A percentile compares a stretch with the other conserved stretches of the same genome.
Evolutionary conservation across 2,797 vertebrate genomes (phyloP).

Genomic region (Xiphophorus birchmanni): DNA sequence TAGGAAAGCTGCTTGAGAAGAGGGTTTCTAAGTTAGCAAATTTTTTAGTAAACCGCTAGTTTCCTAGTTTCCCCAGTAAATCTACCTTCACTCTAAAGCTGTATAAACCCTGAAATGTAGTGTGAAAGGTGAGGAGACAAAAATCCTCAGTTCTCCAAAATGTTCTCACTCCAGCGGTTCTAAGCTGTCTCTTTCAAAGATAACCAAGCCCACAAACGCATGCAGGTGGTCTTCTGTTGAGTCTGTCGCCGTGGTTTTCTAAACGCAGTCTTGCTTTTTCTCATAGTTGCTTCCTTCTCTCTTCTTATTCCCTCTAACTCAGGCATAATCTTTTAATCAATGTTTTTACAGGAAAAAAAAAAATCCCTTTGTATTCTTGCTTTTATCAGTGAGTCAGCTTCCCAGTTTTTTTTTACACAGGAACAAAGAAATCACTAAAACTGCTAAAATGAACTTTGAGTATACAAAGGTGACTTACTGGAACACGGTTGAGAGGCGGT

Average conservation of each 20-base stretch:
- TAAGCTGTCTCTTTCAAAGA: not conserved
- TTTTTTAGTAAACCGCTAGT: not conserved
- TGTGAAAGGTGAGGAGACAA: not conserved
- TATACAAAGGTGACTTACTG: not conserved
- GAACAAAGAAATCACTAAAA: conserved; percentile 23
- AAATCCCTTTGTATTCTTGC: conserved; percentile 13
- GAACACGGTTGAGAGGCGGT: not conserved
- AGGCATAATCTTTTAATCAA: conserved; percentile 44
- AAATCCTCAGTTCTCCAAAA: not conserved
- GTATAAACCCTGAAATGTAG: not conserved
- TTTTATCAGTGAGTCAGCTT: conserved; percentile 25
- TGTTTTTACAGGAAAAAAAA: conserved; percentile 20
- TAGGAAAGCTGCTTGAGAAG: not conserved
- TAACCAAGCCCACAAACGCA: not conserved
- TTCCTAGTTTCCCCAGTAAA: not conserved
- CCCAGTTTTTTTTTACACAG: not conserved
- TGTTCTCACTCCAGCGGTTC: not conserved
- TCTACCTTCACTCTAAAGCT: not conserved
- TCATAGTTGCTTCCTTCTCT: conserved; percentile 19
- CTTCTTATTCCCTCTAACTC: conserved; percentile 10
- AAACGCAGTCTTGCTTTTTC: conserved; percentile 8
- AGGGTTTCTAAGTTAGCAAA: not conserved
- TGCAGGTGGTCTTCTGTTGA: conserved; percentile 20
- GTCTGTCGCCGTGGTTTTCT: conserved; percentile 22
- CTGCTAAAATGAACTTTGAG: conserved; percentile 23